Conservation (phyloP, 2,797 vertebrate species). For the Naso thynnoides region DNA sequence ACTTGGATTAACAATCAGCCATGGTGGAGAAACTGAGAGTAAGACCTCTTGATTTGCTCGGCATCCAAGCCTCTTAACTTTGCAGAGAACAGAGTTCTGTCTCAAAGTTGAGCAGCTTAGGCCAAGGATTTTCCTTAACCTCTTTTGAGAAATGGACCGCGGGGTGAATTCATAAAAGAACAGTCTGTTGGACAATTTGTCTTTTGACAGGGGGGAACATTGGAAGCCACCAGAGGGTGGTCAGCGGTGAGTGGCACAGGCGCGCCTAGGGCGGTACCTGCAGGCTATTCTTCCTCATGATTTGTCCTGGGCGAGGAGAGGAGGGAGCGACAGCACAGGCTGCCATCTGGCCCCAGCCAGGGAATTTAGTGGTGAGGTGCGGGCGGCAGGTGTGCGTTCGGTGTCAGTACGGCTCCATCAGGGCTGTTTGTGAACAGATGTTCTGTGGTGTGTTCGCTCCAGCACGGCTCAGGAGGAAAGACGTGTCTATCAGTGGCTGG, state of each 20-base stretch:
- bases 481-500: conserved; percentile 95
- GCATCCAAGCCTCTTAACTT: conserved; percentile 72
- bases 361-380: conserved; percentile 91
- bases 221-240: conserved; percentile 89
- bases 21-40: conserved; percentile 45
- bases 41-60: conserved; percentile 39
- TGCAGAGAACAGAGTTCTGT: conserved; percentile 75
- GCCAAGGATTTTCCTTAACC: conserved; percentile 91
- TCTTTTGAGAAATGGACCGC: conserved; percentile 86
- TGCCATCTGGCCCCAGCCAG: conserved; percentile 95
- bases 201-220: conserved; percentile 94
- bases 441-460: conserved; percentile 94
- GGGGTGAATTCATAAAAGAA: conserved; percentile 92
- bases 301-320: conserved; percentile 82
- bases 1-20: conserved; percentile 32
- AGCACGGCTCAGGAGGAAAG: conserved; percentile 94
- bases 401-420: conserved; percentile 96
- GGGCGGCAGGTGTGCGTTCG: conserved; percentile 85
- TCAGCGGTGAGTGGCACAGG: conserved; percentile 85
- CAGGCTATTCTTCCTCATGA: conserved; percentile 87
- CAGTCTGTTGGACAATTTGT: conserved; percentile 90
- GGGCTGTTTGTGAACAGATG: conserved; percentile 99
- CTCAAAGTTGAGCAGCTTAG: conserved; percentile 85
- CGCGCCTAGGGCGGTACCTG: conserved; percentile 92
- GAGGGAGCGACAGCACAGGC: conserved; percentile 76